phyloP scores from a whole-genome alignment of 2,113 vertebrate genomes.

The Syngnathus typhle region DNA sequence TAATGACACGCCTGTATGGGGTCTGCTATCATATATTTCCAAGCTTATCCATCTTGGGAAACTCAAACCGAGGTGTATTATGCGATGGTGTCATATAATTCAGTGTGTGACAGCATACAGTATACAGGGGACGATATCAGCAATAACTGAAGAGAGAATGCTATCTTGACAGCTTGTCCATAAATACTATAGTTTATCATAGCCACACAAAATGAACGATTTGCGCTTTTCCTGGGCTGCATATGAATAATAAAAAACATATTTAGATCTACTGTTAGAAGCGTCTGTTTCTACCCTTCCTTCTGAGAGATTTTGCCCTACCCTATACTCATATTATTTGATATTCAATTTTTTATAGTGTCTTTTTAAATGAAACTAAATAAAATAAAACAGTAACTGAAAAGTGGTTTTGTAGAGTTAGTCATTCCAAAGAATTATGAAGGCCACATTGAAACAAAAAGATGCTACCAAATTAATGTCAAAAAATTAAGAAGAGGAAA shows the following conservation, averaged over 20 bases:
- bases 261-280: conserved; percentile 16
- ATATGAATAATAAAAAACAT: conserved; percentile 43
- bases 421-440: not conserved
- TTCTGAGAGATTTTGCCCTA: conserved; percentile 9
- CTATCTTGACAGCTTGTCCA: conserved; percentile 48
- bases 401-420: not conserved
- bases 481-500: not conserved
- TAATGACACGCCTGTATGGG: conserved; percentile 62
- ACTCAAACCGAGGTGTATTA: conserved; percentile 44
- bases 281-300: conserved; percentile 14
- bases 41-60: conserved; percentile 49
- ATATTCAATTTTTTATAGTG: conserved; percentile 13
- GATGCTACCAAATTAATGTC: not conserved
- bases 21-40: conserved; percentile 47
- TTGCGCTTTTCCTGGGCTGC: conserved; percentile 24
- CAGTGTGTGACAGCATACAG: conserved; percentile 44
- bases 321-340: conserved; percentile 24
- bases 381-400: not conserved
- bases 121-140: conserved; percentile 44
- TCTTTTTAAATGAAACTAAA: conserved; percentile 7
- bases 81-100: conserved; percentile 56
- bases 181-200: conserved; percentile 42
- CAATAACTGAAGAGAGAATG: conserved; percentile 49
- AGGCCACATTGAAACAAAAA: not conserved
- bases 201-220: conserved; percentile 34